These are phyloP conservation scores for Acanthosepion lycidas DNA, from an alignment of 2,888 invertebrate genomes.

Conservation along the genomic window DNA sequence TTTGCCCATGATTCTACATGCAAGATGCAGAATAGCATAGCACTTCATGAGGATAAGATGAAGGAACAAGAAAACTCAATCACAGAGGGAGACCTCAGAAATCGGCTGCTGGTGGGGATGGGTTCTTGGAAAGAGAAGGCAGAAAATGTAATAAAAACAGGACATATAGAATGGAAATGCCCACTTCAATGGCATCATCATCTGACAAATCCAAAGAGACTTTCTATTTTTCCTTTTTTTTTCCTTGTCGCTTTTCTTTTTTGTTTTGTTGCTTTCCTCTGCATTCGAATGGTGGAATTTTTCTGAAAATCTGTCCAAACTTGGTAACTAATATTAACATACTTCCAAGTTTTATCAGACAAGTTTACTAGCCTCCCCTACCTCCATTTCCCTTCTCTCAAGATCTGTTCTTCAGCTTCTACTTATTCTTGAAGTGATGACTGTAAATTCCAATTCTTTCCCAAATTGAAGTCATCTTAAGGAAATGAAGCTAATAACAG, in stretches of 20 bases:
- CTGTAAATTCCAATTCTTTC: constrained; percentile 33
- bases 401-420: background rate
- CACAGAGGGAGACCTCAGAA: background rate
- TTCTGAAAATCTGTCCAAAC: background rate
- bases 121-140: background rate
- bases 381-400: background rate
- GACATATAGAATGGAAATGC: constrained; percentile 3
- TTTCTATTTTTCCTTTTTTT: too few species aligned
- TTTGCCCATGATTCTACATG: background rate
- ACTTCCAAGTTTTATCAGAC: background rate
- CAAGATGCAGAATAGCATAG: background rate
- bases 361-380: background rate
- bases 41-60: background rate
- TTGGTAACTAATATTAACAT: background rate
- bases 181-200: constrained; percentile 20
- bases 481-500: constrained; percentile 6
- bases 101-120: background rate
- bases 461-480: background rate
- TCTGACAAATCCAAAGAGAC: background rate
- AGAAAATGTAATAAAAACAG: constrained; percentile 4
- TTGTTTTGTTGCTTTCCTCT: background rate
- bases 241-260: background rate
- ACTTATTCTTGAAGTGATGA: background rate
- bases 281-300: background rate
- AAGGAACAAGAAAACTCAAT: background rate